A percentile compares a stretch with the other conserved stretches of the same genome.
These are phyloP conservation scores for Diachasmimorpha longicaudata DNA, from an alignment of 1,140 invertebrate species.

Conservation along the genomic window DNA sequence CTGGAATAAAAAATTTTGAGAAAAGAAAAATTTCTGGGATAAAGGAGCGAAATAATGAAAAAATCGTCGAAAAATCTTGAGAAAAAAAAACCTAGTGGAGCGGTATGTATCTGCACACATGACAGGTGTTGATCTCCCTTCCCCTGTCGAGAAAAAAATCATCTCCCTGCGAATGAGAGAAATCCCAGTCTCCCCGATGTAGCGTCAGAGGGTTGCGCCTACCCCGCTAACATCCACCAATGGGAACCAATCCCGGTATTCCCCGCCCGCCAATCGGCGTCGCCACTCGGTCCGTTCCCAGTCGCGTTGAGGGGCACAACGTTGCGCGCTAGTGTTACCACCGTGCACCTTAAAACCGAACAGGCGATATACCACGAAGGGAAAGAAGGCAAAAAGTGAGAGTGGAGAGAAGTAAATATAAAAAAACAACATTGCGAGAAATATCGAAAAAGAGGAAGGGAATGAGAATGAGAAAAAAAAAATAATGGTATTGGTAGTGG, in stretches of 20 bases:
- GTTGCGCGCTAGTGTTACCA: conserved; percentile 12
- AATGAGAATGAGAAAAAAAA: not conserved
- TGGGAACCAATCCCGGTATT: conserved; percentile 17
- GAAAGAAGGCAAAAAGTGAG: not conserved
- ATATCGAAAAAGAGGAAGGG: not conserved
- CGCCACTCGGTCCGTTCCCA: conserved; percentile 44
- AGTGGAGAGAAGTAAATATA: not conserved
- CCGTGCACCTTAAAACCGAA: conserved; percentile 29
- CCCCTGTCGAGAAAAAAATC: not conserved
- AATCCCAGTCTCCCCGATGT: conserved; percentile 1
- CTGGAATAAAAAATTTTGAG: too few relatives aligned
- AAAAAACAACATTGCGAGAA: not conserved
- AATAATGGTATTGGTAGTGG: not conserved
- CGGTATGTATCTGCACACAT: not conserved
- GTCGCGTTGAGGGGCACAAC: not conserved
- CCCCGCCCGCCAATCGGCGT: conserved; percentile 19
- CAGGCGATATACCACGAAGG: not conserved
- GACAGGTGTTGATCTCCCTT: not conserved
- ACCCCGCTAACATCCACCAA: conserved; percentile 46
- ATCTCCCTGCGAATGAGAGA: not conserved
- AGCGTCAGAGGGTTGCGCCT: conserved; percentile 47
- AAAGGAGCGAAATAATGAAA: not conserved
- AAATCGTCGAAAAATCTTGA: not conserved
- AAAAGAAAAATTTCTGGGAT: too few relatives aligned
- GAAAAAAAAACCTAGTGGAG: not conserved